These are phyloP conservation scores for Alloplasta piceator DNA, from an alignment of 2,888 invertebrate species.

Conservation along the genomic window DNA sequence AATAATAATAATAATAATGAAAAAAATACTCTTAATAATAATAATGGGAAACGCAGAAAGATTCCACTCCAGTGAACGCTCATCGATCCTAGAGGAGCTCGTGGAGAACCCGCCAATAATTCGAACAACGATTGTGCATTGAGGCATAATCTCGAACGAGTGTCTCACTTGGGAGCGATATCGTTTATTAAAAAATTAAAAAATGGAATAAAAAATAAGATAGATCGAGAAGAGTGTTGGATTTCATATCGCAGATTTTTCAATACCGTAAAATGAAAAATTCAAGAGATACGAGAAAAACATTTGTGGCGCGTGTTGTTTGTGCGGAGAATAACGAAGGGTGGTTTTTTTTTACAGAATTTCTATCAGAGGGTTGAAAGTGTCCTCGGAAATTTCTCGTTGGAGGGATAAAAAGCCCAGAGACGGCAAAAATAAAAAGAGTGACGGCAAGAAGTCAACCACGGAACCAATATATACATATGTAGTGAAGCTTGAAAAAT, in stretches of 20 bases:
- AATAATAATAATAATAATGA: too few species aligned
- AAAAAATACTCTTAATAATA: neutral
- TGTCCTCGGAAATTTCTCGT: constrained; percentile 20
- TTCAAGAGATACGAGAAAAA: neutral
- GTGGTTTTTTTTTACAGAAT: constrained; percentile 13
- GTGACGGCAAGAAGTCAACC: constrained; percentile 3
- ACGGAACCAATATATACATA: constrained; percentile 38
- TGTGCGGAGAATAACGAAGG: neutral
- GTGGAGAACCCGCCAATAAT: neutral
- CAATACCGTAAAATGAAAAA: constrained; percentile 8
- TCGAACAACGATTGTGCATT: constrained; percentile 2
- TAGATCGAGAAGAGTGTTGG: constrained; percentile 7
- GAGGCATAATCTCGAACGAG: neutral
- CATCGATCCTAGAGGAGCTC: constrained; percentile 11
- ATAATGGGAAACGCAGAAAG: neutral
- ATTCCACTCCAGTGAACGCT: constrained; percentile 18
- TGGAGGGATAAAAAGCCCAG: neutral
- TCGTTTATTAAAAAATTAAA: neutral
- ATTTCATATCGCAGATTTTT: constrained; percentile 11
- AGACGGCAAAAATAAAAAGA: constrained; percentile 17
- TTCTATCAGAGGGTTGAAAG: constrained; percentile 33
- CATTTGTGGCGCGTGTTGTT: constrained; percentile 3
- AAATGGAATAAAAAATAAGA: neutral
- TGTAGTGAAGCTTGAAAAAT: constrained; percentile 41
- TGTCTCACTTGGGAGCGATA: constrained; percentile 10